Evolutionary conservation across 1,140 invertebrate species (phyloP).

Genomic region (Pentalonia nigronervosa): DNA sequence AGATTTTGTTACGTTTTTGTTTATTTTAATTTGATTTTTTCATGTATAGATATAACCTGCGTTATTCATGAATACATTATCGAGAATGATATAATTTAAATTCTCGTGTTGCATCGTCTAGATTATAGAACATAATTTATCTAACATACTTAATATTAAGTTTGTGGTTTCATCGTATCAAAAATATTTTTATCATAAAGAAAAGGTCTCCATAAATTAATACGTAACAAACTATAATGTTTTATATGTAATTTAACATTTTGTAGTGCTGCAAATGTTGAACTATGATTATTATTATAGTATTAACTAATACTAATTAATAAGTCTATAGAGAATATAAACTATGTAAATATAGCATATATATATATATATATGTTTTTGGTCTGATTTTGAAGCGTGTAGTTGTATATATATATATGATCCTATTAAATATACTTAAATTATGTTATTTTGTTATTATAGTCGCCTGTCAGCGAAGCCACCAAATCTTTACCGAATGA

Average conservation of each 20-base stretch:
- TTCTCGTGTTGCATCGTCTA: too few relatives aligned
- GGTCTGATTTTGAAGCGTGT: too few relatives aligned
- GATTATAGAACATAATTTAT: too few relatives aligned
- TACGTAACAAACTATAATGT: background rate
- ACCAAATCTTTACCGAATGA: conserved; percentile 60
- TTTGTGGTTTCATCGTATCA: too few relatives aligned
- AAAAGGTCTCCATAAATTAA: background rate
- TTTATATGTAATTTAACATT: background rate
- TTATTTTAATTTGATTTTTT: too few relatives aligned
- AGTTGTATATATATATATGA: background rate
- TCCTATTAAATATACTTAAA: background rate
- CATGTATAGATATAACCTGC: too few relatives aligned
- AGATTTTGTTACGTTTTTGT: too few relatives aligned
- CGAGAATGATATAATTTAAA: too few relatives aligned
- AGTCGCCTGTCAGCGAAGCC: conserved; percentile 52
- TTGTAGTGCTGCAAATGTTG: background rate
- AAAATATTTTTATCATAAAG: too few relatives aligned
- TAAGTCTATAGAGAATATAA: background rate
- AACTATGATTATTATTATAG: background rate
- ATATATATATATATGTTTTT: background rate
- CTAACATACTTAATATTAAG: too few relatives aligned
- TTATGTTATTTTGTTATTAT: background rate
- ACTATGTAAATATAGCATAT: too few relatives aligned
- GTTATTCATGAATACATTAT: too few relatives aligned
- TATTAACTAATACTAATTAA: background rate